These are phyloP conservation scores for Pogonognathellus flavescens DNA, from an alignment of 1,140 invertebrate species.

Conservation along the genomic window DNA sequence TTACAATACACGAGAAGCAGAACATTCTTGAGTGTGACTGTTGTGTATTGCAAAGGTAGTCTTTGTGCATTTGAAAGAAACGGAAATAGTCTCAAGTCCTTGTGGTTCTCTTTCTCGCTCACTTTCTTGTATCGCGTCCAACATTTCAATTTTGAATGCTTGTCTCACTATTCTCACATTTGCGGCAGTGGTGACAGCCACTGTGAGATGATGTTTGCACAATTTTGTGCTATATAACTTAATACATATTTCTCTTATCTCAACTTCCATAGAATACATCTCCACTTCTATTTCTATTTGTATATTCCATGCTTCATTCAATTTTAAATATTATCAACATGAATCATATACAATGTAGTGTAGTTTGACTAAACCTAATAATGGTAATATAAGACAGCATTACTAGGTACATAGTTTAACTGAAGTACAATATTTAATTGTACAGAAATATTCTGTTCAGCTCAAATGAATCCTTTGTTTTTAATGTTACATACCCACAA, in stretches of 20 bases:
- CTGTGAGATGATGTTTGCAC: constrained; percentile 29
- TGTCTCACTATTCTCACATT: constrained; percentile 42
- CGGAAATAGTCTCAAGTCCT: constrained; percentile 38
- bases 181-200: constrained; percentile 37
- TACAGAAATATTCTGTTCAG: too few species aligned
- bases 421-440: too few species aligned
- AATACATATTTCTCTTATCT: constrained; percentile 5
- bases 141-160: constrained; percentile 45
- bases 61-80: constrained; percentile 28
- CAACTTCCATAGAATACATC: not conserved
- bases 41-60: too few species aligned
- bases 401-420: too few species aligned
- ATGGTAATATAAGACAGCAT: too few species aligned
- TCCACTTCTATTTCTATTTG: not conserved
- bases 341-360: too few species aligned
- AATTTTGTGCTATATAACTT: not conserved
- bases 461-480: too few species aligned
- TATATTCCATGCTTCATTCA: not conserved
- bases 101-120: not conserved
- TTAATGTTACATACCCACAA: too few species aligned
- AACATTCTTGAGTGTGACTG: too few species aligned
- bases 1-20: too few species aligned
- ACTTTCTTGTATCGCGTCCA: constrained; percentile 28
- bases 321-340: too few species aligned
- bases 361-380: too few species aligned